Evolutionary conservation across 2,113 vertebrate species (phyloP), one percentile per base, ranked within the genome.

Genomic region (Albula goreensis): DNA sequence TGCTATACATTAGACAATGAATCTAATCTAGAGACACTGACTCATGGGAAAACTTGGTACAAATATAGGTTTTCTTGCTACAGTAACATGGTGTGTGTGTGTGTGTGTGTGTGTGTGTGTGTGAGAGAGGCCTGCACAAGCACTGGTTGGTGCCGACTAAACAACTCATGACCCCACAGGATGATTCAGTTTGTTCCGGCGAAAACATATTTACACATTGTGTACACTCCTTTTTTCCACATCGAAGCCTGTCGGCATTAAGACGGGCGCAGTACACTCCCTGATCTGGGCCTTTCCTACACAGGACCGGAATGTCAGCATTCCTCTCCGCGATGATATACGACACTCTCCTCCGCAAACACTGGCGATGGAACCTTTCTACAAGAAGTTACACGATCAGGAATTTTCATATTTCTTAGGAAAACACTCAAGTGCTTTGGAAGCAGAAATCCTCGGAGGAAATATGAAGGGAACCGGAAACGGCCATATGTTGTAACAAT

Each of bases 271-370:
- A 25, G 60, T 74, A 63, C 56, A 22, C 83, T 85, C 82, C 15
- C 5, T 49, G 25, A 19, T 52, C 84, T 41, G 56, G 13, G 25
- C 50, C 48, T 84, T 70, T 48, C 78, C 78, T 19, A 15, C 78
- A 80, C 83, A 63, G 66, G 88, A 91, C 91, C 85, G 80, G 89
- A 89, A 89, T 86, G 79, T 90, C 88, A 80, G 84, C 91, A 91
- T 91, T 89, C 88, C 84, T 91, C 8, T 74, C 85, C 51, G 80
- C 15, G 74, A 56, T 85, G 85, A 86, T 81, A 89, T 82, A 81
- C 83, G 66, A 86, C 51, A 78, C 63, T 80, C 83, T 83, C 83
- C 53, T 70, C 60, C 25, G 60, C 52, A 77, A 82, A 85, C 66
- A 60, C 19, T 53, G 50, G 13, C 15, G 80, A 86, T 74, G 13